phyloP scores from a whole-genome alignment of 2,888 invertebrate genomes.

The Drosophila anomelani region DNA sequence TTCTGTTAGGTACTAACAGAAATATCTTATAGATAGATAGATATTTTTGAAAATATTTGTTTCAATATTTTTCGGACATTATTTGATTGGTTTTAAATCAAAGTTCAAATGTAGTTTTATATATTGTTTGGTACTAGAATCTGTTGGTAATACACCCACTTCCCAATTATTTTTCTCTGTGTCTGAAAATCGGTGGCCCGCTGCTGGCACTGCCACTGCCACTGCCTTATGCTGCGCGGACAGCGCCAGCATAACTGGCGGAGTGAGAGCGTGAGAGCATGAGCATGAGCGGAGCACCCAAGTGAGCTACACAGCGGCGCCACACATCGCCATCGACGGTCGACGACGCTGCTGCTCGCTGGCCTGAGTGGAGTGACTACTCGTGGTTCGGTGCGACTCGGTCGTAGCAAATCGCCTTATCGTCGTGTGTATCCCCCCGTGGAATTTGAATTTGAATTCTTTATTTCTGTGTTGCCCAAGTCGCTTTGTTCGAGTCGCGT shows the following conservation, averaged over 20 bases:
- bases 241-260: constrained; percentile 40
- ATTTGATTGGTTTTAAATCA: not conserved
- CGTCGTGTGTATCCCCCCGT: constrained; percentile 38
- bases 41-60: not conserved
- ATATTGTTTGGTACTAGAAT: not conserved
- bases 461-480: constrained; percentile 17
- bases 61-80: not conserved
- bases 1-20: no score
- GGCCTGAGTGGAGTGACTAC: constrained; percentile 11
- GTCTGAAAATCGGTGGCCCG: constrained; percentile 8
- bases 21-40: no score
- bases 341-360: constrained; percentile 34
- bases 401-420: constrained; percentile 32
- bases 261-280: constrained; percentile 42
- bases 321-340: constrained; percentile 72
- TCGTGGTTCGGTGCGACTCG: constrained; percentile 41
- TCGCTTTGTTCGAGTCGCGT: constrained; percentile 4
- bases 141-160: not conserved
- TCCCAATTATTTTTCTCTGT: constrained; percentile 9
- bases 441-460: constrained; percentile 14
- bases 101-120: no score
- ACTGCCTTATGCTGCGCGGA: constrained; percentile 41
- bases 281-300: constrained; percentile 35
- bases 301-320: constrained; percentile 70
- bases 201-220: constrained; percentile 31